These are phyloP conservation scores for Amazona vittata DNA, from an alignment of 2,113 vertebrate species.

Conservation along the genomic window DNA sequence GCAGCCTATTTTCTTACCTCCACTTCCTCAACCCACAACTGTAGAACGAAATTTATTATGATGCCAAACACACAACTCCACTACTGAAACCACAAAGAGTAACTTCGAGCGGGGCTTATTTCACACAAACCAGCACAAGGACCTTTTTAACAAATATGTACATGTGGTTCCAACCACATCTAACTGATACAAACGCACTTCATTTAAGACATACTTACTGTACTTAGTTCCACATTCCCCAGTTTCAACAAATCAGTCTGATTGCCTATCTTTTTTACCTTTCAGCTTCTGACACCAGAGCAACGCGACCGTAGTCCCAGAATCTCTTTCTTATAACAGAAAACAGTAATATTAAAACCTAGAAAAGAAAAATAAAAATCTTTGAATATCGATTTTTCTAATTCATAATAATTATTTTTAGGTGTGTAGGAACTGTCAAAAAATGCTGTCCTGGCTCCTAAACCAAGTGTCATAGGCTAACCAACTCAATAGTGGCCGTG, in stretches of 20 bases:
- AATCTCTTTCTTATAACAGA: conserved; percentile 87
- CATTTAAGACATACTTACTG: neutral
- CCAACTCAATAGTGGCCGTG: neutral
- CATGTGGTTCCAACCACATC: neutral
- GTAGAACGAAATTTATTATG: neutral
- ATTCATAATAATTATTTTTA: neutral
- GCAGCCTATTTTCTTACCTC: neutral
- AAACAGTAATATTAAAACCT: conserved; percentile 87
- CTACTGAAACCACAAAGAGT: neutral
- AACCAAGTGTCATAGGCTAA: neutral
- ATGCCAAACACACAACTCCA: neutral
- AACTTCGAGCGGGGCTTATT: neutral
- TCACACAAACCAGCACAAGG: neutral
- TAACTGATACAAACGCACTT: neutral
- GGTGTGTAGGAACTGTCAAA: neutral
- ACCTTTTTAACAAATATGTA: neutral
- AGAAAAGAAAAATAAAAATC: conserved; percentile 17
- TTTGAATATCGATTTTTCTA: neutral
- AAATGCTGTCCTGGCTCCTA: neutral
- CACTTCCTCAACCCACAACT: neutral
- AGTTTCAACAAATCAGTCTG: neutral
- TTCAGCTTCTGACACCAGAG: conserved; percentile 85
- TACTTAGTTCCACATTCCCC: neutral
- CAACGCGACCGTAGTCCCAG: conserved; percentile 93
- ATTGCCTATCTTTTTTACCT: conserved; percentile 70